Conservation (phyloP, 2,113 vertebrate species). For the Procavia capensis region DNA sequence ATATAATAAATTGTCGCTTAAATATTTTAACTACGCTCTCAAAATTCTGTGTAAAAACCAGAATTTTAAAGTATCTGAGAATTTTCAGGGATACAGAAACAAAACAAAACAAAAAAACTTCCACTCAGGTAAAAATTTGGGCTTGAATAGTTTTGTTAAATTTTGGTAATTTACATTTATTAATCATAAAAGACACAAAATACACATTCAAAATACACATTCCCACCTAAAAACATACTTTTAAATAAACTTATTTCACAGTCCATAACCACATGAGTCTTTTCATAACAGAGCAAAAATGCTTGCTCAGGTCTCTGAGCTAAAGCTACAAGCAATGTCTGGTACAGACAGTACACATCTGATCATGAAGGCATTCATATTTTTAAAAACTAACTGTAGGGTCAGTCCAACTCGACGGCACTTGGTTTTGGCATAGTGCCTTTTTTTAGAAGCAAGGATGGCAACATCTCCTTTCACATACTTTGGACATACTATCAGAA, state of each 20-base stretch:
- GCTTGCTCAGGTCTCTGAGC: not conserved
- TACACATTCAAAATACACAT: not conserved
- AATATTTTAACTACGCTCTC: constrained; percentile 7
- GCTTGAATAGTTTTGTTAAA: not conserved
- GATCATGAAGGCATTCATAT: constrained; percentile 31
- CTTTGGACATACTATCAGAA: too few relatives aligned
- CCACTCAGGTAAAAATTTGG: not conserved
- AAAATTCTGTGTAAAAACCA: not conserved
- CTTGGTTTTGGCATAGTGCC: too few relatives aligned
- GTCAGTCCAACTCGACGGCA: too few relatives aligned
- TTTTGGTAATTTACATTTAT: constrained; percentile 11
- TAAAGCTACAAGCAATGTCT: constrained; percentile 34
- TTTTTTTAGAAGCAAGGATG: not conserved
- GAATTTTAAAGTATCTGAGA: constrained; percentile 23
- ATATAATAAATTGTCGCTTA: constrained; percentile 3
- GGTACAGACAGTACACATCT: not conserved
- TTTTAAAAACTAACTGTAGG: constrained; percentile 51
- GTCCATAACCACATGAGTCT: not conserved
- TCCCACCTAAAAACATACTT: not conserved
- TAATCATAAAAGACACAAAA: constrained; percentile 15
- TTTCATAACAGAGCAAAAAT: constrained; percentile 30
- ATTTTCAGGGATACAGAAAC: constrained; percentile 14
- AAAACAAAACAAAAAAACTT: not conserved
- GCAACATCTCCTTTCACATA: too few relatives aligned
- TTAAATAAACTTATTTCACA: constrained; percentile 37